phyloP scores from a whole-genome alignment of 2,888 invertebrate species.

The Apocheima hispidaria region DNA sequence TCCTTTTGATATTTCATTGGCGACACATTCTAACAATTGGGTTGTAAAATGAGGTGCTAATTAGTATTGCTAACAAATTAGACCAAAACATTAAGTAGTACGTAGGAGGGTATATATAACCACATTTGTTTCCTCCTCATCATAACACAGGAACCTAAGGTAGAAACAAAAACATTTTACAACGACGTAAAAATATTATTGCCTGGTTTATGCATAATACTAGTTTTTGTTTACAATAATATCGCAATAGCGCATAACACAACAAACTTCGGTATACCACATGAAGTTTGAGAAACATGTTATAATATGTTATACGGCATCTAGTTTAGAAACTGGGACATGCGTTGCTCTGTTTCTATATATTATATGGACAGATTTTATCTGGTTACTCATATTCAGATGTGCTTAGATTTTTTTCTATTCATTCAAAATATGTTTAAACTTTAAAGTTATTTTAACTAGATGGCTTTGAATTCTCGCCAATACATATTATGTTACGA shows the following conservation, averaged over 20 bases:
- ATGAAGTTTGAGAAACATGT: slow-evolving; percentile 22
- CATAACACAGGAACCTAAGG: background rate
- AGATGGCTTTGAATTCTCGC: too few species aligned
- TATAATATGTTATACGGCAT: slow-evolving; percentile 17
- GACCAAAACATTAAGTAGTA: too few species aligned
- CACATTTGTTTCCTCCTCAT: background rate
- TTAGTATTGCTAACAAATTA: too few species aligned
- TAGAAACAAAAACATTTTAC: background rate
- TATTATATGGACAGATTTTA: slow-evolving; percentile 16
- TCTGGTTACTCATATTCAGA: slow-evolving; percentile 10
- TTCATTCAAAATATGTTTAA: too few species aligned
- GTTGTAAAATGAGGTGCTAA: too few species aligned
- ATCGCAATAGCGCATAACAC: slow-evolving; percentile 21
- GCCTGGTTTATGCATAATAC: slow-evolving; percentile 28
- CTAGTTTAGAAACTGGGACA: slow-evolving; percentile 33
- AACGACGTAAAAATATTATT: slow-evolving; percentile 39
- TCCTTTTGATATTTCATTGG: too few species aligned
- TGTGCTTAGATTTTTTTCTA: background rate
- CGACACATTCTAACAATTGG: too few species aligned
- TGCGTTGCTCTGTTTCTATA: slow-evolving; percentile 19
- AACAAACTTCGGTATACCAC: slow-evolving; percentile 24
- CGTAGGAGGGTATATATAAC: too few species aligned
- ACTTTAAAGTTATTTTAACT: too few species aligned
- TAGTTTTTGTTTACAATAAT: slow-evolving; percentile 29
- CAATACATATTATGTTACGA: too few species aligned